Base-by-base conservation (phyloP, 2,888 invertebrate genomes). In the Agrotis ipsilon region DNA sequence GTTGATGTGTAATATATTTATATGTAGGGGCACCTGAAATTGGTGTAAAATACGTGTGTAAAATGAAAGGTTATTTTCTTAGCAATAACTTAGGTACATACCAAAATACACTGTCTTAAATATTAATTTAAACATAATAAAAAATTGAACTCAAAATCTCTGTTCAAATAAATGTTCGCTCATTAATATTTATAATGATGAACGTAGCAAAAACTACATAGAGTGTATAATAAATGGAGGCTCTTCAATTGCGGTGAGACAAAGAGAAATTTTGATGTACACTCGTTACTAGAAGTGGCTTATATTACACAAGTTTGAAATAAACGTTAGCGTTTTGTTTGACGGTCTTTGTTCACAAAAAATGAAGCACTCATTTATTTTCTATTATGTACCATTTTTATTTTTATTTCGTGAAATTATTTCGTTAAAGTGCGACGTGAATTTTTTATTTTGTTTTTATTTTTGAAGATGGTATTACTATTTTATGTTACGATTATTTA, bases 151-250 rank as follows among this genome's bases (percentile, higher is more conserved):
- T n/a, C 3, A 64, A 67, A 61, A 49, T 58, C 18, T 21, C 27
- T 13, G 9, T 52, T n/a, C 19, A 58, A 58, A 61, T 61, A 65
- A 65, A 78, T 75, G 59, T 61, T 43, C 55, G 1, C 65, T 61
- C 55, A 79, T 79, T 74, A 61, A 72, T 72, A 78, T 58, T 66
- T 54, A 62, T 58, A 61, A 69, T 76, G 77, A 81, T 65, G 62
- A 76, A 61, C 24, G 51, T 66, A 66, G 21, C 78, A 59, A 70
- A 76, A 78, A 78, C 65, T 76, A 62, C 57, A 58, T 46, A 46
- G 43, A 63, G 54, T 32, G 9, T 59, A 16, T 65, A 68, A 80
- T 45, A 51, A 78, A 78, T 78, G 69, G 11, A 19, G 16, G 60
- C 27, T 52, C 62, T 76, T 68, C 61, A 65, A 55, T 81, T 45